Percentiles rank a stretch among this genome's conserved stretches.
Evolutionary conservation across 1,140 invertebrate genomes (phyloP).

Genomic region (Octopus sinensis): DNA sequence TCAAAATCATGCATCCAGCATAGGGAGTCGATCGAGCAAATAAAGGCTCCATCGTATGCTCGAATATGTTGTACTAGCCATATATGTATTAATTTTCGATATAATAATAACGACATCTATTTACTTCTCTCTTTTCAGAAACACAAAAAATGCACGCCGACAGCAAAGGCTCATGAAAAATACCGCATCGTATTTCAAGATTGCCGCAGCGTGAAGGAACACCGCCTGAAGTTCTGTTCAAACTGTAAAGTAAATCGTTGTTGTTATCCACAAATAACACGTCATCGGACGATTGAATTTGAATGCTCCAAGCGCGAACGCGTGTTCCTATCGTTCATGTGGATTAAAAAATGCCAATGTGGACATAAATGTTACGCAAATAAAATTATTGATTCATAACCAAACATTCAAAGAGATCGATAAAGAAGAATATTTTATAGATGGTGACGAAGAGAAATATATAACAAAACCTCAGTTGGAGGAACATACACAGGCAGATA

Average conservation of each 20-base stretch:
- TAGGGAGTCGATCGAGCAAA: too few species aligned
- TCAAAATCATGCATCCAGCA: too few species aligned
- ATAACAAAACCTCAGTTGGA: background rate
- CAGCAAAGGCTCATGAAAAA: slow-evolving; percentile 60
- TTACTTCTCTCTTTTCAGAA: slow-evolving; percentile 57
- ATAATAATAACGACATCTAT: too few species aligned
- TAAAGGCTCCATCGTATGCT: too few species aligned
- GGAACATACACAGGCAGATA: background rate
- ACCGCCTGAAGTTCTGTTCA: slow-evolving; percentile 67
- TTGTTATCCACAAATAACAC: slow-evolving; percentile 64
- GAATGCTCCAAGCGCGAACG: slow-evolving; percentile 37
- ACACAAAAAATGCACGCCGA: slow-evolving; percentile 67
- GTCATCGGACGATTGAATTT: slow-evolving; percentile 63
- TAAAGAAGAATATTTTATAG: background rate
- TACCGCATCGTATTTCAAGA: slow-evolving; percentile 64
- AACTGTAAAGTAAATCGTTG: slow-evolving; percentile 61
- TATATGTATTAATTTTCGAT: too few species aligned
- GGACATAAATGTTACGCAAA: slow-evolving; percentile 31
- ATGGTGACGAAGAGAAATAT: background rate
- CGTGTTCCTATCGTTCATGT: slow-evolving; percentile 40
- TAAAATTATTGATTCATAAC: background rate
- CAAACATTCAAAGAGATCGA: background rate
- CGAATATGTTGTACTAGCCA: too few species aligned
- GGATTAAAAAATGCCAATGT: slow-evolving; percentile 49
- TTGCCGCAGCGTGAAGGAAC: slow-evolving; percentile 65